These are phyloP conservation scores for Cercopithecus mitis DNA, from an alignment of 2,797 vertebrate genomes.

Conservation along the genomic window DNA sequence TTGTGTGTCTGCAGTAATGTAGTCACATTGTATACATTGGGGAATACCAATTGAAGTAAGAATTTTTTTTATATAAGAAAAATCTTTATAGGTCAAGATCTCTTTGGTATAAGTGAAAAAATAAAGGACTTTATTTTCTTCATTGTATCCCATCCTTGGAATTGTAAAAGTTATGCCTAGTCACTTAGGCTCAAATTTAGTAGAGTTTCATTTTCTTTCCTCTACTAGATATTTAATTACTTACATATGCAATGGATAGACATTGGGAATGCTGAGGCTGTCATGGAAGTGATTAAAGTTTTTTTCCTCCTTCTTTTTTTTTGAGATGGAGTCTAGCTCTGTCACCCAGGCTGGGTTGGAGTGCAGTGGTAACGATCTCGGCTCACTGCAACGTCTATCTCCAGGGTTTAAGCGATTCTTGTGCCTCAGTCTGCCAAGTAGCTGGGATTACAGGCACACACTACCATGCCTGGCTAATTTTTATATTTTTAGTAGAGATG, in stretches of 20 bases:
- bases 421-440: too few relatives aligned
- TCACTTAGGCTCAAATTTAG: neutral
- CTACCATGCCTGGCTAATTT: too few relatives aligned
- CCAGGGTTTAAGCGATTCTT: too few relatives aligned
- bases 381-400: too few relatives aligned
- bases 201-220: neutral
- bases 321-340: too few relatives aligned
- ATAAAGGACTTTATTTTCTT: neutral
- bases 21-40: neutral
- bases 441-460: too few relatives aligned
- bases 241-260: neutral
- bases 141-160: neutral
- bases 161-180: neutral
- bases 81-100: slow-evolving; percentile 20
- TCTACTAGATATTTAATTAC: neutral
- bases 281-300: neutral
- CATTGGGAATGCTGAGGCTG: neutral
- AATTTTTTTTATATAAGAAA: neutral
- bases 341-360: too few relatives aligned
- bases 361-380: too few relatives aligned
- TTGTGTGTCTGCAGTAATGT: neutral
- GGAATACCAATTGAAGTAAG: neutral
- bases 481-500: too few relatives aligned
- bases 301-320: neutral
- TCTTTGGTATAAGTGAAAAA: slow-evolving; percentile 7